A percentile compares a stretch with the other conserved stretches of the same genome.
Conservation (phyloP, 53 echinoderm and acorn worm genomes). For the Henricia sp. region DNA sequence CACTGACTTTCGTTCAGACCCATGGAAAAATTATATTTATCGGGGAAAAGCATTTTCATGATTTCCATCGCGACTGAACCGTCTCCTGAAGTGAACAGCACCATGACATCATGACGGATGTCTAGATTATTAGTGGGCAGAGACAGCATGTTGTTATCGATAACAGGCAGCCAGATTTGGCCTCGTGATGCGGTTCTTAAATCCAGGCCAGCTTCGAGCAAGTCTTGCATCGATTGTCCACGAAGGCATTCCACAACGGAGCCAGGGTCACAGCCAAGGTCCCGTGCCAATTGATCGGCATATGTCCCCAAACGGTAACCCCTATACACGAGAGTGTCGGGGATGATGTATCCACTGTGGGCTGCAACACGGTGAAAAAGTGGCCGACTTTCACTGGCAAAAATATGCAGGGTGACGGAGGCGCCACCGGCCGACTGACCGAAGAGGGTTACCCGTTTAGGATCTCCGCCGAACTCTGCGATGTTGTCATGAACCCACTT, state of each 20-base stretch:
- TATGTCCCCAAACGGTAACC: constrained; percentile 36
- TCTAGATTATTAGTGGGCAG: background rate
- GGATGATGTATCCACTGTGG: constrained; percentile 32
- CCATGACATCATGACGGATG: constrained; percentile 28
- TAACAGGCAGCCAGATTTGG: constrained; percentile 23
- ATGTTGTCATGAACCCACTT: constrained; percentile 75
- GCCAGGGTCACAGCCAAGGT: constrained; percentile 15
- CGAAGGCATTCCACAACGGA: constrained; percentile 63
- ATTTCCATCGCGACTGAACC: constrained; percentile 14
- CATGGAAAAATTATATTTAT: background rate
- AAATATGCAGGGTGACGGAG: constrained; percentile 60
- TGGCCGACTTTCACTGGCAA: constrained; percentile 49
- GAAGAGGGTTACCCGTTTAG: constrained; percentile 59
- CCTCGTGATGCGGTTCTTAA: background rate
- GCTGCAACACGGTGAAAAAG: constrained; percentile 55
- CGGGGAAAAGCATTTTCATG: constrained; percentile 5
- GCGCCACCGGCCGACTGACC: constrained; percentile 66
- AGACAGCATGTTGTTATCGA: constrained; percentile 22
- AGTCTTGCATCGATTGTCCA: constrained; percentile 2
- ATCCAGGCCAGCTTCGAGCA: background rate
- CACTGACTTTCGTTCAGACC: constrained; percentile 32
- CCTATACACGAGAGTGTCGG: constrained; percentile 1
- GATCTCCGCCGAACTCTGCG: constrained; percentile 64
- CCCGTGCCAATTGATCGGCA: constrained; percentile 55
- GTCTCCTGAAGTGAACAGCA: constrained; percentile 30